Evolutionary conservation across 2,797 vertebrate genomes (phyloP), one percentile per base, ranked within the genome.

Genomic region (Zenarchopterus dispar): DNA sequence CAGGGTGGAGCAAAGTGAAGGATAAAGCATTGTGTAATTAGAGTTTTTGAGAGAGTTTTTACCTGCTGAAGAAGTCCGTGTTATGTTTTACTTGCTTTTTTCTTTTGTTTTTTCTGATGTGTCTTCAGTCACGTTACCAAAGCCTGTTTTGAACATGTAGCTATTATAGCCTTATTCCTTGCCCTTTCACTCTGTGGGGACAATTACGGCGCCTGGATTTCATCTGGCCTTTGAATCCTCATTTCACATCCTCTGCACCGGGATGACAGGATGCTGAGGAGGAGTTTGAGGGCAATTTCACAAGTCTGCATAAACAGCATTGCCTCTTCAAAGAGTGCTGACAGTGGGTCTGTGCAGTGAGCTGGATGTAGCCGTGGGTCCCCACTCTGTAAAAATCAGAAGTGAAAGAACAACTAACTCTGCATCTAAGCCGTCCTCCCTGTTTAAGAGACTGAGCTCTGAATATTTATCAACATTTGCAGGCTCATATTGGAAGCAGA

Each of bases 241-340:
- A 51, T 57, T 56, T 82, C 67, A 71, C 67, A 49, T 77, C 63
- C 45, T 56, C 51, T 62, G 41, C 51, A n/a, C 46, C 66, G 44
- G 17, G 46, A 68, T 81, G 70, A 71, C 72, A 77, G 74, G 59
- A 61, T 77, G 76, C 62, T 84, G 68, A 84, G 74, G 74, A 66
- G 62, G 55, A 68, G 59, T 78, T 78, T 72, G 16, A 7, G 67
- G 71, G 61, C 63, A 55, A 67, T 81, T 79, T 76, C 51, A 64
- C 31, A 51, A 67, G 53, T 66, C 56, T 53, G 51, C 58, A 61
- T 57, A 65, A 70, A 44, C 59, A 24, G 50, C 67, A 59, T 78
- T 80, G 71, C 77, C 77, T 62, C 68, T 58, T 62, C 26, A 18
- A 50, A 71, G 61, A 42, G 24, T 24, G 46, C 66, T 61, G 75